phyloP scores from a whole-genome alignment of 2,888 invertebrate species.

The Melitaea athalia region DNA sequence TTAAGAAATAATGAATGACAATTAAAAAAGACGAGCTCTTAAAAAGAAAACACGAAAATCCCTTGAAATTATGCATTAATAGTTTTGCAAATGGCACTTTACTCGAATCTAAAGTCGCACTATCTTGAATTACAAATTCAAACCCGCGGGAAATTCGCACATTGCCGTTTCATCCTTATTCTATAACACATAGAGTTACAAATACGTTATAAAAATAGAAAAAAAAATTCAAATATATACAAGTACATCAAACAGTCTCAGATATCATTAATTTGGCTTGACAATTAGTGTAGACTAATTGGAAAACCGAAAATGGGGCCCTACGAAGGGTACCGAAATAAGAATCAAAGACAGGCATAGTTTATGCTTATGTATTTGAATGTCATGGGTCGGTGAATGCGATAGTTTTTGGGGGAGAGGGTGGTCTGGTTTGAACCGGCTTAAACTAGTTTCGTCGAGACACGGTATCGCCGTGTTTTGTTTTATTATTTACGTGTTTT shows the following conservation, averaged over 20 bases:
- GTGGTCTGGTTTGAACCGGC: neutral
- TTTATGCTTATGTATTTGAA: slow-evolving; percentile 12
- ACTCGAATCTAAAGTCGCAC: slow-evolving; percentile 1
- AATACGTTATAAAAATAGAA: neutral
- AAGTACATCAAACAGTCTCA: slow-evolving; percentile 51
- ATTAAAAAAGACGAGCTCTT: neutral
- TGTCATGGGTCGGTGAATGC: slow-evolving; percentile 15
- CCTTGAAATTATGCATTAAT: slow-evolving; percentile 1
- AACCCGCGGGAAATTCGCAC: neutral
- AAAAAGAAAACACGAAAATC: neutral
- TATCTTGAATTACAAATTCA: slow-evolving; percentile 2
- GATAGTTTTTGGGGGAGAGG: slow-evolving; percentile 19
- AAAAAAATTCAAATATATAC: slow-evolving; percentile 22
- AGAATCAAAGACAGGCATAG: slow-evolving; percentile 16
- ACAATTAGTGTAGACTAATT: slow-evolving; percentile 56
- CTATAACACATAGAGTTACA: neutral
- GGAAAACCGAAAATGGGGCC: slow-evolving; percentile 51
- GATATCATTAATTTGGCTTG: slow-evolving; percentile 57
- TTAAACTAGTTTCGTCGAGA: slow-evolving; percentile 1
- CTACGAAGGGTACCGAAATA: slow-evolving; percentile 34
- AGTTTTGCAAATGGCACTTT: slow-evolving; percentile 6
- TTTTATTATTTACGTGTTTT: neutral
- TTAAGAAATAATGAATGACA: neutral
- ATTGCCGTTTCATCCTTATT: neutral
- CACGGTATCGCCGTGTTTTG: neutral